These are phyloP conservation scores for Dasyurus viverrinus DNA, from an alignment of 2,113 vertebrate species.

Conservation along the genomic window DNA sequence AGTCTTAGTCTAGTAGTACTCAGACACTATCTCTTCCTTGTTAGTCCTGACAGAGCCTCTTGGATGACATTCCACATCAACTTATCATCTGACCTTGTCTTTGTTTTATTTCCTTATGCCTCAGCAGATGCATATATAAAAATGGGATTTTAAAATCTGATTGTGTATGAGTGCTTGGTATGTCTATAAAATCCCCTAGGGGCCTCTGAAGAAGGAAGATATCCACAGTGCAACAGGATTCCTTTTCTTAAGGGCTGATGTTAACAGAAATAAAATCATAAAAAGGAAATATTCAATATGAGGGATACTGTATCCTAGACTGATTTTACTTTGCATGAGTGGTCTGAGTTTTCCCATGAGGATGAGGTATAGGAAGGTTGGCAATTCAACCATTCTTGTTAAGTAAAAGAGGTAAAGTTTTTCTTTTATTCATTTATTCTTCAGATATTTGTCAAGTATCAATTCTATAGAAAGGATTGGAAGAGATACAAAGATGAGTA, in stretches of 20 bases:
- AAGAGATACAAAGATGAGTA: neutral
- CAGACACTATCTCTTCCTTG: neutral
- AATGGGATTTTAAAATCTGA: neutral
- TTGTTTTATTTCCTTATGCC: neutral
- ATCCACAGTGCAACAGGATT: neutral
- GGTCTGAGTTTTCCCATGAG: neutral
- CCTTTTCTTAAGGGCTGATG: neutral
- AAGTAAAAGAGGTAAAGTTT: neutral
- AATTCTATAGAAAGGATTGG: neutral
- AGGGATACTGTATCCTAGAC: neutral
- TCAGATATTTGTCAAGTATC: neutral
- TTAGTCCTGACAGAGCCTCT: neutral
- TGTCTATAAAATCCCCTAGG: conserved; percentile 1
- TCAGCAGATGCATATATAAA: neutral
- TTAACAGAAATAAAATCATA: neutral
- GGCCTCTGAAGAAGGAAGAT: neutral
- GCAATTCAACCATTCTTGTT: neutral
- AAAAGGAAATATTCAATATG: neutral
- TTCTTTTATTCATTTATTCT: neutral
- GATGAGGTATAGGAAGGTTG: neutral
- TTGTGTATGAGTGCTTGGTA: neutral
- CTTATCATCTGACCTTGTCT: conserved; percentile 4
- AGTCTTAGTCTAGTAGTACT: neutral
- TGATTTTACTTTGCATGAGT: conserved; percentile 20
- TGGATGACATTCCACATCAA: neutral